phyloP scores from a whole-genome alignment of 2,113 vertebrate genomes.

The Verasper variegatus region DNA sequence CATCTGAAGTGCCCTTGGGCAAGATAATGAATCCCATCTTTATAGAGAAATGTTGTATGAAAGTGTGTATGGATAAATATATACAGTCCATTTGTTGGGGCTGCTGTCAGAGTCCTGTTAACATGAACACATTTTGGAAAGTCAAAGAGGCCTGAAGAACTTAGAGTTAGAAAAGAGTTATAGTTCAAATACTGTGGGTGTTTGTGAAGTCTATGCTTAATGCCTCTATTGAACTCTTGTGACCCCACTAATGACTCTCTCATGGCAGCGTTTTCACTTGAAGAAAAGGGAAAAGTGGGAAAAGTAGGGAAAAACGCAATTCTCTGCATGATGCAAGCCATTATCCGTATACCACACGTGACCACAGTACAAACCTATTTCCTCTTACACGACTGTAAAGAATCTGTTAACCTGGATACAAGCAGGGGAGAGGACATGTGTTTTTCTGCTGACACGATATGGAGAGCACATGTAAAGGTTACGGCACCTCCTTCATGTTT shows the following conservation, averaged over 20 bases:
- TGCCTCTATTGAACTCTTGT: background rate
- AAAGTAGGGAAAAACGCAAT: background rate
- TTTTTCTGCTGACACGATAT: conserved; percentile 52
- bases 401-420: conserved; percentile 9
- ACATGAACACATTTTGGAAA: too few relatives aligned
- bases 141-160: too few relatives aligned
- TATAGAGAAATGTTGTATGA: too few relatives aligned
- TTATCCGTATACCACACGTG: background rate
- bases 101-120: too few relatives aligned
- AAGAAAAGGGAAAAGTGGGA: background rate
- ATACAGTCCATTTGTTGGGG: too few relatives aligned
- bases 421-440: conserved; percentile 20
- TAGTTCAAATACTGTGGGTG: background rate
- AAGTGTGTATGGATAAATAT: too few relatives aligned
- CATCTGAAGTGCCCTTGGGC: too few relatives aligned
- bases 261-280: background rate
- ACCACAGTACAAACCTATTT: conserved; percentile 14
- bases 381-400: conserved; percentile 18
- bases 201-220: background rate
- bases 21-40: too few relatives aligned
- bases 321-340: background rate
- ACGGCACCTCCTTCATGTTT: conserved; percentile 39
- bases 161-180: background rate
- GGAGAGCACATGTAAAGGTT: conserved; percentile 49
- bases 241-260: conserved; percentile 13